Conservation (phyloP, 2,888 invertebrate genomes). For the Fragum fragum region DNA sequence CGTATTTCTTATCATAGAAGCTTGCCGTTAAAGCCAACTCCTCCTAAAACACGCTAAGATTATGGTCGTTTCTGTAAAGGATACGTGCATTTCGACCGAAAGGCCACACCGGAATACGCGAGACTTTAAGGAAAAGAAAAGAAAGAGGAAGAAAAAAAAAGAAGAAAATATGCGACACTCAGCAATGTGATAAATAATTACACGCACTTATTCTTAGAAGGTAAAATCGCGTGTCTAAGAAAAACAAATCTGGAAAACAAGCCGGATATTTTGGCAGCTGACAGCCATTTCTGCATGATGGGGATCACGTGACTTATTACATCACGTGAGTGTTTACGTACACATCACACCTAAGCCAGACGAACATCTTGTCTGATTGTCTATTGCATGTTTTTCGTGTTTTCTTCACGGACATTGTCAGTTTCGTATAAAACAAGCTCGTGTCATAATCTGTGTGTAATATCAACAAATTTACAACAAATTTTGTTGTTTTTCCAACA, state of each 20-base stretch:
- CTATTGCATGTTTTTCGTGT: not conserved
- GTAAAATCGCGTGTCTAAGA: not conserved
- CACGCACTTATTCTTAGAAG: not conserved
- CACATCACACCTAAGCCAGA: constrained; percentile 5
- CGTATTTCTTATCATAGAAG: no score
- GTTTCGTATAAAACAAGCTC: not conserved
- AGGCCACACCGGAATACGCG: no score
- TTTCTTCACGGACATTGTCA: not conserved
- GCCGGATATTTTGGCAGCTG: not conserved
- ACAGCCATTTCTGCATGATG: not conserved
- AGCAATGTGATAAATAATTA: not conserved
- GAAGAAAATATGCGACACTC: no score
- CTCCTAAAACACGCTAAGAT: no score
- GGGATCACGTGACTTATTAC: not conserved
- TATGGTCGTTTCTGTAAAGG: no score
- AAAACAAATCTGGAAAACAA: not conserved
- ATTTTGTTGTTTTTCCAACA: constrained; percentile 9
- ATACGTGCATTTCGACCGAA: no score
- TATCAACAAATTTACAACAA: not conserved
- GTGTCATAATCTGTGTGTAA: constrained; percentile 16
- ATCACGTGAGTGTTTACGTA: not conserved
- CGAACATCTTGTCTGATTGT: not conserved
- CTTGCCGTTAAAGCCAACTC: no score
- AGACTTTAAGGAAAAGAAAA: no score
- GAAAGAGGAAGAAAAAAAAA: no score